Evolutionary conservation across 2,888 invertebrate genomes (phyloP).

Genomic region (Horisme vitalbata): DNA sequence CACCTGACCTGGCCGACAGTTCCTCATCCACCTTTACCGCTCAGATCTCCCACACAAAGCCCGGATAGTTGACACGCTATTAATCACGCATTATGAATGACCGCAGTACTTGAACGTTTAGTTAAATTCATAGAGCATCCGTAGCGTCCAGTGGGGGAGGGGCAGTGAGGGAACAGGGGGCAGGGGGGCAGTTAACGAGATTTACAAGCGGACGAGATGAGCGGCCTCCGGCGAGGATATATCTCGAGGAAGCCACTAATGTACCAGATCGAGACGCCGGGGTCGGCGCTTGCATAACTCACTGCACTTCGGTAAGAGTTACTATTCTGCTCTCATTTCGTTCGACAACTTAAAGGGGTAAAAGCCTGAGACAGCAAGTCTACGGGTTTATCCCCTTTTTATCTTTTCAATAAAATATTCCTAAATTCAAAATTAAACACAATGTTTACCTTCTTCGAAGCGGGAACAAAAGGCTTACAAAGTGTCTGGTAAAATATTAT

Average conservation of each 20-base stretch:
- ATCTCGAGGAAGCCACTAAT: constrained; percentile 20
- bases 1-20: background rate
- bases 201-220: constrained; percentile 11
- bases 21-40: background rate
- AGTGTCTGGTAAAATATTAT: no score
- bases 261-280: constrained; percentile 9
- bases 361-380: no score
- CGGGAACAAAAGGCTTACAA: no score
- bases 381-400: no score
- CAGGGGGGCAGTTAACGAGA: constrained; percentile 19
- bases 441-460: no score
- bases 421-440: no score
- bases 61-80: background rate
- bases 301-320: background rate
- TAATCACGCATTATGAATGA: constrained; percentile 12
- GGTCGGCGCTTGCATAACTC: constrained; percentile 5
- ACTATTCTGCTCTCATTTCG: background rate
- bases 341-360: no score
- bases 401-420: no score
- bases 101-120: constrained; percentile 18
- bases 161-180: background rate
- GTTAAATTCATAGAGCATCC: constrained; percentile 17
- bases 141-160: constrained; percentile 1
- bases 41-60: background rate
- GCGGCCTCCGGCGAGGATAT: constrained; percentile 15